Evolutionary conservation across 2,888 invertebrate species (phyloP).

Genomic region (Drosophila colorata): DNA sequence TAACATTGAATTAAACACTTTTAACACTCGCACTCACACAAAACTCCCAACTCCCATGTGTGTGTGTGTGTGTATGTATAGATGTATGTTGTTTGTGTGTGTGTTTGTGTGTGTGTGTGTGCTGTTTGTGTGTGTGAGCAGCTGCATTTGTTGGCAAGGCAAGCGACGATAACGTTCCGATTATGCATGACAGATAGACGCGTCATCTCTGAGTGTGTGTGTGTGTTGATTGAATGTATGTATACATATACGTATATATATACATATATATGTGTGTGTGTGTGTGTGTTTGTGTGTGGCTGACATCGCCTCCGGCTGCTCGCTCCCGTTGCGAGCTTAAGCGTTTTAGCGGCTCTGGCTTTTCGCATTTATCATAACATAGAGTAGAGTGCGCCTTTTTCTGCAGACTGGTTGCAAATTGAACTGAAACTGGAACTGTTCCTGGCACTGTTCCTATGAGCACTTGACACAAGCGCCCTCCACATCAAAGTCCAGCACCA

Average conservation of each 20-base stretch:
- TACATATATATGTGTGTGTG: conserved; percentile 7
- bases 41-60: conserved; percentile 44
- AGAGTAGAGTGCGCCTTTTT: conserved; percentile 29
- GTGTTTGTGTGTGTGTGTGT: conserved; percentile 26
- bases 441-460: conserved; percentile 81
- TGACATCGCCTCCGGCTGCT: conserved; percentile 44
- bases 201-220: conserved; percentile 36
- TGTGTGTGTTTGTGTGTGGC: conserved; percentile 29
- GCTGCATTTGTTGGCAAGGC: conserved; percentile 76
- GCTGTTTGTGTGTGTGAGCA: conserved; percentile 55
- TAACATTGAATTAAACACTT: conserved; percentile 54
- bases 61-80: conserved; percentile 35
- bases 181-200: conserved; percentile 44
- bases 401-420: conserved; percentile 20
- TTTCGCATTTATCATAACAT: conserved; percentile 55
- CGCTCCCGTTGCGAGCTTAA: conserved; percentile 15
- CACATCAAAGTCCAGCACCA: conserved; percentile 98
- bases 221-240: conserved; percentile 3
- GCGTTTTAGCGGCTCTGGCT: conserved; percentile 25
- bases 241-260: conserved; percentile 1
- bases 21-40: conserved; percentile 53
- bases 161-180: conserved; percentile 66
- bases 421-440: conserved; percentile 30
- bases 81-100: conserved; percentile 22
- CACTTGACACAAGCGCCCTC: conserved; percentile 89